phyloP scores from a whole-genome alignment of 2,888 invertebrate species.

The Drosophila mercatorum region DNA sequence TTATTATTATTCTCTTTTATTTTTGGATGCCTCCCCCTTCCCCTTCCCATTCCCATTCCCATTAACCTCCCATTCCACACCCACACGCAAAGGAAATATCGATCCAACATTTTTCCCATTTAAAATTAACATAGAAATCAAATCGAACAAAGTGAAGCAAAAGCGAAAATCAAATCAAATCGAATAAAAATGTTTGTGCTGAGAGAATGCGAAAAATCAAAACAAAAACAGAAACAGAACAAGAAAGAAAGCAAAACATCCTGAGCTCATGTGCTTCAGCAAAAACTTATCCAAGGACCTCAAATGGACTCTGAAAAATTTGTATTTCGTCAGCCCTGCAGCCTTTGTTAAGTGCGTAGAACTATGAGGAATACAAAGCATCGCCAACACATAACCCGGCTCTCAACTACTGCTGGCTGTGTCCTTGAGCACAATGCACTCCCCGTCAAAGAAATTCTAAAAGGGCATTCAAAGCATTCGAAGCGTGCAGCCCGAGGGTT shows the following conservation, averaged over 20 bases:
- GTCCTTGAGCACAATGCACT: conserved; percentile 63
- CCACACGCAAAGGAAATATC: conserved; percentile 37
- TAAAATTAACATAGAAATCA: conserved; percentile 72
- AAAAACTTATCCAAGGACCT: conserved; percentile 27
- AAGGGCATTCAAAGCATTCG: conserved; percentile 58
- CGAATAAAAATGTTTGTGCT: conserved; percentile 56
- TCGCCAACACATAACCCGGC: not conserved
- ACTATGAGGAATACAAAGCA: conserved; percentile 12
- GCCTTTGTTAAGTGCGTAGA: conserved; percentile 22
- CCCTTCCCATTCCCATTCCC: no score
- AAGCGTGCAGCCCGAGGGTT: conserved; percentile 51
- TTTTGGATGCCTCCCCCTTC: conserved; percentile 7
- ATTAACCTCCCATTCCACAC: no score
- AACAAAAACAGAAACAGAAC: conserved; percentile 4
- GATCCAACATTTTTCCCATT: conserved; percentile 57
- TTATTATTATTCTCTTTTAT: conserved; percentile 12
- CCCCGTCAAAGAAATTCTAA: conserved; percentile 20
- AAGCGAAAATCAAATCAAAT: conserved; percentile 46
- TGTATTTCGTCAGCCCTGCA: conserved; percentile 27
- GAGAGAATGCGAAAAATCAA: conserved; percentile 24
- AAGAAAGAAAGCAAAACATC: conserved; percentile 9
- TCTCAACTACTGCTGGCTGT: conserved; percentile 18
- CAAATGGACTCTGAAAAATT: conserved; percentile 16
- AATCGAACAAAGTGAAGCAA: conserved; percentile 63
- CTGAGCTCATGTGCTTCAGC: not conserved